Conservation (phyloP, 2,113 vertebrate genomes). For the Silurus glanis region DNA sequence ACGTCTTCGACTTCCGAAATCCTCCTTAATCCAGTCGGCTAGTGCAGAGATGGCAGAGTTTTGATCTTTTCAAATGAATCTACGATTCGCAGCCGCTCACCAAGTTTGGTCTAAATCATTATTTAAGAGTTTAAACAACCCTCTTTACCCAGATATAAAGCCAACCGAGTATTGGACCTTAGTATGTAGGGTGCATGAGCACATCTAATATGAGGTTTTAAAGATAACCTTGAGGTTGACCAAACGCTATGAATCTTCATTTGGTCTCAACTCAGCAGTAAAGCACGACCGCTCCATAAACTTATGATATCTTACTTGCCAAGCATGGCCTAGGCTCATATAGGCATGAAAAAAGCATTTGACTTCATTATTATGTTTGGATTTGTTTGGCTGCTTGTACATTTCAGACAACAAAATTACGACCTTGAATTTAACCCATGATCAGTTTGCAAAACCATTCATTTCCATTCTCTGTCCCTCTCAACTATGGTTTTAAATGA, state of each 20-base stretch:
- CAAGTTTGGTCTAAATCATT: not conserved
- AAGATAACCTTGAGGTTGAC: not conserved
- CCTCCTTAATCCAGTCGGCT: not conserved
- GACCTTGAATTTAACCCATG: not conserved
- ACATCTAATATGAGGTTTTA: not conserved
- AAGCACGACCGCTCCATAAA: not conserved
- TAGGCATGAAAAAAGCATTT: not conserved
- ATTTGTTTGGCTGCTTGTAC: not conserved
- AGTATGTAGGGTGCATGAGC: not conserved
- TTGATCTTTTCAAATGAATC: not conserved
- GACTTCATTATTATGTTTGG: not conserved
- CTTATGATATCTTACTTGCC: not conserved
- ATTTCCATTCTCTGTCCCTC: not conserved
- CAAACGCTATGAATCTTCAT: constrained; percentile 1
- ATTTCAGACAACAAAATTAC: not conserved
- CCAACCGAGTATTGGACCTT: not conserved
- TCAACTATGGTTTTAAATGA: not conserved
- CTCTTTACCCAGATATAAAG: not conserved
- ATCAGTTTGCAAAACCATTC: not conserved
- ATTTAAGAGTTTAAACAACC: not conserved
- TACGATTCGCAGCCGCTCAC: not conserved
- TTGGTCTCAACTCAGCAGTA: not conserved
- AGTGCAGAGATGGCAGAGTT: not conserved
- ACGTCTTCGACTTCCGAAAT: not conserved
- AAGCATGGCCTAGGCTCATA: not conserved